Evolutionary conservation across 2,797 vertebrate genomes (phyloP).

Genomic region (Dermochelys coriacea): DNA sequence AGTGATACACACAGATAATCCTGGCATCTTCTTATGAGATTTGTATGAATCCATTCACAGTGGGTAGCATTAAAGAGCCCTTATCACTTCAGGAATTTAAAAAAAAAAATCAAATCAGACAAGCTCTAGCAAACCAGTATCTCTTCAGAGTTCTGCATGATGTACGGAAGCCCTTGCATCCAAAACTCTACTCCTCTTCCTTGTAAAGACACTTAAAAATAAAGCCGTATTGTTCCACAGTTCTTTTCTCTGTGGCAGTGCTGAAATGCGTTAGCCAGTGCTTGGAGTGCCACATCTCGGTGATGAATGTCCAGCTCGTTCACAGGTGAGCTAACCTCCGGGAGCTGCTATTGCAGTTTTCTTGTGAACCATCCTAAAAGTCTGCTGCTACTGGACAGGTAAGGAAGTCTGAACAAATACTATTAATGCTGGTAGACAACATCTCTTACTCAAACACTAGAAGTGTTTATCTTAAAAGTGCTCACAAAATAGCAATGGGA

Average conservation of each 20-base stretch:
- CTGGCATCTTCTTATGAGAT: not conserved
- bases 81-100: not conserved
- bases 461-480: not conserved
- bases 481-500: not conserved
- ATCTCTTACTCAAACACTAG: not conserved
- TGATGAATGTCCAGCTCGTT: not conserved
- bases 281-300: not conserved
- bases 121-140: not conserved
- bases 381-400: not conserved
- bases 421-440: not conserved
- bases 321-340: not conserved
- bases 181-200: not conserved
- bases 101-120: not conserved
- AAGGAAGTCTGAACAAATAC: not conserved
- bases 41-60: not conserved
- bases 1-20: not conserved
- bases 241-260: not conserved
- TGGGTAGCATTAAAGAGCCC: not conserved
- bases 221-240: not conserved
- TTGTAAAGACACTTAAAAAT: accelerated
- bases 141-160: not conserved
- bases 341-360: not conserved
- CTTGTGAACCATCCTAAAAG: not conserved
- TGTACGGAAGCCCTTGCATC: too few species aligned
- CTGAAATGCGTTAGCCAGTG: not conserved